Percentiles rank a stretch among this genome's conserved stretches.
Evolutionary conservation across 2,113 vertebrate genomes (phyloP).

Genomic region (Eidolon helvum): DNA sequence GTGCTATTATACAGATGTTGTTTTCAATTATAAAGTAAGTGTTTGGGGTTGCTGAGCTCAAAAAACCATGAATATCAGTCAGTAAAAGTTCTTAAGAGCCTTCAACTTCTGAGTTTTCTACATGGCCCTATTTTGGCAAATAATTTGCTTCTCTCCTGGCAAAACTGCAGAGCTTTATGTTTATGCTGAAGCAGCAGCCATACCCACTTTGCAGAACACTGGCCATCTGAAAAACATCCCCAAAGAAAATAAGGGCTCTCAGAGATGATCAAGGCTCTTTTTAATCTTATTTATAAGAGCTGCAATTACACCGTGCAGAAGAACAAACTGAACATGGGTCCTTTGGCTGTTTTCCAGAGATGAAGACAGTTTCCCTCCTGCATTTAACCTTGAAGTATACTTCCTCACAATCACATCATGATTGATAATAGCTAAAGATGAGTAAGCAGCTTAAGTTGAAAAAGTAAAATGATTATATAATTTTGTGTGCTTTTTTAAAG

Average conservation of each 20-base stretch:
- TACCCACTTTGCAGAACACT: conserved; percentile 17
- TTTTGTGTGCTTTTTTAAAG: neutral
- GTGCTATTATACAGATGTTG: neutral
- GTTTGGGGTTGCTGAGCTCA: neutral
- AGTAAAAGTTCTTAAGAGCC: neutral
- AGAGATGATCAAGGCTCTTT: neutral
- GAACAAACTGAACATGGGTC: neutral
- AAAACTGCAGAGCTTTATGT: conserved; percentile 6
- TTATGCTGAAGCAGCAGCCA: conserved; percentile 63
- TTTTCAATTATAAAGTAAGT: neutral
- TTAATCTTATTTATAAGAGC: conserved; percentile 57
- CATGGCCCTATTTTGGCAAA: neutral
- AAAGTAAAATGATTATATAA: conserved; percentile 31
- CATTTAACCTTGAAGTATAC: conserved; percentile 51
- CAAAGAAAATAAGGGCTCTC: neutral
- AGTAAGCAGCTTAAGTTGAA: conserved; percentile 38
- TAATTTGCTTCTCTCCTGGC: conserved; percentile 17
- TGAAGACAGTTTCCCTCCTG: neutral
- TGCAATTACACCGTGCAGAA: conserved; percentile 6
- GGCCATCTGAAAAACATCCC: conserved; percentile 47
- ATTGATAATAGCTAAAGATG: conserved; percentile 54
- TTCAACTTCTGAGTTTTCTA: conserved; percentile 34
- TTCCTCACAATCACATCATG: conserved; percentile 23
- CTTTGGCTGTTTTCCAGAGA: neutral
- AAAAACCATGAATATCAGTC: neutral